Evolutionary conservation across 2,797 vertebrate genomes (phyloP), one percentile per base, ranked within the genome.

Genomic region (Xiphorhynchus erythropygius): DNA sequence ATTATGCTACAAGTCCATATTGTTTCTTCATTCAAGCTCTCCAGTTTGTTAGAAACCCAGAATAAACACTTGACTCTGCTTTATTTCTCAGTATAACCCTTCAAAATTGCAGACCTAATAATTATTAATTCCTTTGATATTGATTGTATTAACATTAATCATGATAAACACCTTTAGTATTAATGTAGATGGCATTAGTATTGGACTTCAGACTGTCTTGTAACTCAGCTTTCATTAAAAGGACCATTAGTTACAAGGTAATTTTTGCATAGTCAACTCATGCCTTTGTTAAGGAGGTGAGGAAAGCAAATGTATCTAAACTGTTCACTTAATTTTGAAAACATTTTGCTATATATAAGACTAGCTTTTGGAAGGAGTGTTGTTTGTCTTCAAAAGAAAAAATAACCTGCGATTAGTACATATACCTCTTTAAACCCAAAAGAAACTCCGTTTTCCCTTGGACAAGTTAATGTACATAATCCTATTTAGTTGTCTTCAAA

Each of bases 131-230:
- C 33, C 53, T 91, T 94, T 93, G 15, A 12, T 96, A 87, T 92
- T 84, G 79, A 53, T 90, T 94, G 23, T 39, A 56, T 96, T 94
- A 93, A 59, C 73, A 86, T 96, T 96, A 95, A 94, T 96, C 28
- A 84, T 79, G 28, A 90, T 94, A 92, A 96, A 95, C 44, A 69
- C 53, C 28, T 86, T 83, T 92, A 30, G 44, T 94, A 59, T 86
- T 90, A 89, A 75, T 74, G 23, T 89, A 47, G n/a, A 47, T 95
- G 21, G 85, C 30, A 59, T 82, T 90, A 67, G 6, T 89, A 32
- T 53, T 70, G 17, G 86, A 83, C 33, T 89, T 84, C n/a, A 93
- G 39, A 83, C 41, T 67, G 56, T 89, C 25, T 46, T 87, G 49
- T 82, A 84, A 62, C 62, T 94, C 81, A 92, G 33, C 49, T 27